phyloP scores from a whole-genome alignment of 2,797 vertebrate species.

The Vireo griseus region DNA sequence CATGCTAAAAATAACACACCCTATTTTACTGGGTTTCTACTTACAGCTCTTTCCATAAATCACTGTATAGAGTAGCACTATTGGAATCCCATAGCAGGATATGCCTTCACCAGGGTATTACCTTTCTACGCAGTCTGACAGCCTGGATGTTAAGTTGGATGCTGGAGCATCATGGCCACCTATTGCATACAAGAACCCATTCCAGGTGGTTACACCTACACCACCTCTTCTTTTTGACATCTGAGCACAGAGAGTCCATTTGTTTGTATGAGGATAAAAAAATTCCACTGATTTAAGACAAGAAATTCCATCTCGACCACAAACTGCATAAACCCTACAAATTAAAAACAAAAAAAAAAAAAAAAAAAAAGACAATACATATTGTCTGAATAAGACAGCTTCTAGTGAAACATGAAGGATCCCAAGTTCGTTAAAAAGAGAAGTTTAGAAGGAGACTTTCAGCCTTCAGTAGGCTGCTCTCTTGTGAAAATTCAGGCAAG shows the following conservation, averaged over 20 bases:
- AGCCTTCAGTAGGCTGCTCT: background rate
- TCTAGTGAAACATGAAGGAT: background rate
- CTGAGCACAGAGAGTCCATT: constrained; percentile 91
- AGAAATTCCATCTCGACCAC: constrained; percentile 95
- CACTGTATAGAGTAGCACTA: background rate
- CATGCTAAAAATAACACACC: background rate
- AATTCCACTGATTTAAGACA: constrained; percentile 97
- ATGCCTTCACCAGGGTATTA: constrained; percentile 50
- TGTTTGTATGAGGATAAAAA: constrained; percentile 96
- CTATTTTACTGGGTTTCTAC: background rate
- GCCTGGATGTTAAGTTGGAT: constrained; percentile 89
- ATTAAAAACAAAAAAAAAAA: background rate
- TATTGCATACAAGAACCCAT: constrained; percentile 93
- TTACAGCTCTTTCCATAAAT: background rate
- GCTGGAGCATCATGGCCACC: constrained; percentile 95
- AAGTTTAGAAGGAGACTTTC: background rate
- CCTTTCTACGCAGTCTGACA: constrained; percentile 98
- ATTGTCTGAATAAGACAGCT: background rate
- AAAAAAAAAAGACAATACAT: background rate
- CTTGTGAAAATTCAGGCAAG: background rate
- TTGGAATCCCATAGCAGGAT: background rate
- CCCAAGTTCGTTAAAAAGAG: background rate
- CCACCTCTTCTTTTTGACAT: constrained; percentile 97
- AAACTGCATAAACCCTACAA: constrained; percentile 92
- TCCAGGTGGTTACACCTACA: constrained; percentile 96